Percentiles rank a stretch among this genome's conserved stretches.
Evolutionary conservation across 2,888 invertebrate species (phyloP).

Genomic region (Megaustenia siamemsis): DNA sequence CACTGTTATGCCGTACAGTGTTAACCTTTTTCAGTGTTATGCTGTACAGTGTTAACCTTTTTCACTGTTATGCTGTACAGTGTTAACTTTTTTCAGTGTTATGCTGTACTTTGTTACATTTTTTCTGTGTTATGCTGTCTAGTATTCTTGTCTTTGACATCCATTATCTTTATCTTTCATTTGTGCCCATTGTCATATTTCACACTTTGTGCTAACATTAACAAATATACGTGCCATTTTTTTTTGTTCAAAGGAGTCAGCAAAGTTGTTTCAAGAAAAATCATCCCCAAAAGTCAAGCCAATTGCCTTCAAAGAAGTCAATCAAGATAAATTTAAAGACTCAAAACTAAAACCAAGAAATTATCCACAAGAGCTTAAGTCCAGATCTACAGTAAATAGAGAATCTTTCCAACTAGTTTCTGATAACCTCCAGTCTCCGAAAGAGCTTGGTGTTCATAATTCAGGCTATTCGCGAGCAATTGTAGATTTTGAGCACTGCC

Average conservation of each 20-base stretch:
- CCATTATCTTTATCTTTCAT: no score
- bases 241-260: slow-evolving; percentile 68
- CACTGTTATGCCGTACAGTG: no score
- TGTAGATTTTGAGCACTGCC: neutral
- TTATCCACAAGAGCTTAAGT: slow-evolving; percentile 16
- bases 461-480: neutral
- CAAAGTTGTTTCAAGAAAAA: slow-evolving; percentile 66
- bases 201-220: no score
- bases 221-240: no score
- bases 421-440: neutral
- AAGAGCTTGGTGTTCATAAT: neutral
- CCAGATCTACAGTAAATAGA: neutral
- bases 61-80: no score
- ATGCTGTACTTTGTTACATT: no score
- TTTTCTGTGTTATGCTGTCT: no score
- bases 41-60: no score
- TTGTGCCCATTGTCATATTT: no score
- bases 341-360: slow-evolving; percentile 69
- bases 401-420: neutral
- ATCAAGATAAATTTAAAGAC: slow-evolving; percentile 73
- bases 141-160: no score
- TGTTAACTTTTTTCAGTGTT: no score
- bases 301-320: slow-evolving; percentile 71
- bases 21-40: no score
- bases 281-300: slow-evolving; percentile 64